phyloP scores from a whole-genome alignment of 2,797 vertebrate species.

The Crocodylus rhombifer region DNA sequence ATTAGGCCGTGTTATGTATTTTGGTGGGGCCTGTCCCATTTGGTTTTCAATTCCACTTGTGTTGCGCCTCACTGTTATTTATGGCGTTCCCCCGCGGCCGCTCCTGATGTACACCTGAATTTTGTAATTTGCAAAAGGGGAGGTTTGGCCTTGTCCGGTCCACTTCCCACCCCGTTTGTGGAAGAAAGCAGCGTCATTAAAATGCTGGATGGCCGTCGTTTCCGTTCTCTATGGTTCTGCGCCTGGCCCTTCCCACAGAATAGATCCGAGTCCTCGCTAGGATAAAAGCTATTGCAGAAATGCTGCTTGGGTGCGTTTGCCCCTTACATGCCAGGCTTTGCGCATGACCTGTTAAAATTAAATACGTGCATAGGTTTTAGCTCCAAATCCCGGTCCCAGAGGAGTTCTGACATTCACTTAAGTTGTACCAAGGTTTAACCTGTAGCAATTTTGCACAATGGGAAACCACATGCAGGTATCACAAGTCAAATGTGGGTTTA shows the following conservation, averaged over 20 bases:
- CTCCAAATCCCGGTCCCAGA: not conserved
- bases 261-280: not conserved
- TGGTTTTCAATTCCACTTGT: not conserved
- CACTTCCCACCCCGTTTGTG: not conserved
- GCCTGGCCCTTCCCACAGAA: not conserved
- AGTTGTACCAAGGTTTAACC: not conserved
- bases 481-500: too few species aligned
- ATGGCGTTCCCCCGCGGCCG: not conserved
- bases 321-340: rapidly evolving
- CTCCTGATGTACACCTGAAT: not conserved
- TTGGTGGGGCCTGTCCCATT: not conserved
- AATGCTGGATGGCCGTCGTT: not conserved
- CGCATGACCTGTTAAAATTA: not conserved
- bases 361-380: not conserved
- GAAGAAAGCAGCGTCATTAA: not conserved
- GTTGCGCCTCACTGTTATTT: not conserved
- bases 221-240: too few species aligned
- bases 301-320: rapidly evolving
- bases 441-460: not conserved
- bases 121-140: not conserved
- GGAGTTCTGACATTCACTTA: not conserved
- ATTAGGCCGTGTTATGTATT: not conserved
- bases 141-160: too few species aligned
- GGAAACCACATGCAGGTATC: not conserved
- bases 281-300: constrained; percentile 31